phyloP scores from a whole-genome alignment of 2,797 vertebrate genomes.

The Coreius guichenoti region DNA sequence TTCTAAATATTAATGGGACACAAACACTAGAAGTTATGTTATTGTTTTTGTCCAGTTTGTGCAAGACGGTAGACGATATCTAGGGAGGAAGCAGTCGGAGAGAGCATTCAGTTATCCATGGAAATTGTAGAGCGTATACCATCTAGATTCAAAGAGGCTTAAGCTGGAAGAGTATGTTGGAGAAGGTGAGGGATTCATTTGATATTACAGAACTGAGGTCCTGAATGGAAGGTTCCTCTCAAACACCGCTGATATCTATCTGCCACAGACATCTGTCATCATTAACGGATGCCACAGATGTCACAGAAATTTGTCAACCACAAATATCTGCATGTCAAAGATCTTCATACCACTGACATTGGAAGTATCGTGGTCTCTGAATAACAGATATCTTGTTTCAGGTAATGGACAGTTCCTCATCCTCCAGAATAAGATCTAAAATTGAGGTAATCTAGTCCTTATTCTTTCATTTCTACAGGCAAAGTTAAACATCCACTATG shows the following conservation, averaged over 20 bases:
- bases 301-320: neutral
- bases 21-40: slow-evolving; percentile 12
- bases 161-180: neutral
- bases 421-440: neutral
- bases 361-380: neutral
- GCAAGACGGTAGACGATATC: neutral
- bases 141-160: neutral
- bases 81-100: neutral
- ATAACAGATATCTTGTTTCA: neutral
- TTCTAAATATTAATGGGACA: neutral
- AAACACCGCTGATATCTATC: slow-evolving; percentile 6
- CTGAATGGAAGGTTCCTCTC: neutral
- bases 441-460: neutral
- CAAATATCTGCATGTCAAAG: slow-evolving; percentile 7
- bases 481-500: slow-evolving; percentile 51
- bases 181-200: slow-evolving; percentile 5
- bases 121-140: neutral
- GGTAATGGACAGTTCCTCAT: neutral
- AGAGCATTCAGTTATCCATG: neutral
- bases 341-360: neutral
- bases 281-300: neutral
- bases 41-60: slow-evolving; percentile 6
- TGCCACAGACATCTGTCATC: neutral
- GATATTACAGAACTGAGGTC: neutral
- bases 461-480: slow-evolving; percentile 46